Percentiles rank a stretch among this genome's conserved stretches.
Conservation (phyloP, 2,113 vertebrate species). For the Carettochelys insculpta region DNA sequence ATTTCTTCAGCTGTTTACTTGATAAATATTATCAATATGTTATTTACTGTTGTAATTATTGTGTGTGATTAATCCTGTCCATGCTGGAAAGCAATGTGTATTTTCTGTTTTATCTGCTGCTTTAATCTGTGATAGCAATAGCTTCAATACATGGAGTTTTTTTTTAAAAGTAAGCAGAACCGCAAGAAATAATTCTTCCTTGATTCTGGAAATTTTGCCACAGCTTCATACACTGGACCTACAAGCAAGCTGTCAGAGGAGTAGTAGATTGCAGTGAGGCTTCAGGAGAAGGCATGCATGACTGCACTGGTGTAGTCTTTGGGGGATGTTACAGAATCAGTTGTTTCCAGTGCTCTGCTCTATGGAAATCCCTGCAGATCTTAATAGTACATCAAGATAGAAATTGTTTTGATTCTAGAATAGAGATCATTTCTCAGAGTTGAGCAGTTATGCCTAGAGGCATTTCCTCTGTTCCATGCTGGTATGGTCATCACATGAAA, state of each 20-base stretch:
- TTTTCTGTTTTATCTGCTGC: neutral
- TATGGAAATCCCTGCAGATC: neutral
- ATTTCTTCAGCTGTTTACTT: neutral
- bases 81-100: neutral
- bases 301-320: neutral
- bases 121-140: neutral
- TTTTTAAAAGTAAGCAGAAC: neutral
- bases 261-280: neutral
- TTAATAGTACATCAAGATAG: neutral
- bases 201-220: neutral
- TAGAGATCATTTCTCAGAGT: neutral
- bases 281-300: neutral
- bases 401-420: neutral
- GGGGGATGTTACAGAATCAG: neutral
- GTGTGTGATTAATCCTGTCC: neutral
- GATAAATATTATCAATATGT: neutral
- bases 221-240: neutral
- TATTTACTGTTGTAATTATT: neutral
- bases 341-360: neutral
- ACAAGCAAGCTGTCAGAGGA: neutral
- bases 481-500: neutral
- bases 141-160: neutral
- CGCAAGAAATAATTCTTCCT: neutral
- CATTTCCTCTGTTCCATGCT: neutral
- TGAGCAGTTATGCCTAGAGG: neutral